Evolutionary conservation across 2,113 vertebrate genomes (phyloP), one percentile per base, ranked within the genome.

Genomic region (Sisor rabdophorus): DNA sequence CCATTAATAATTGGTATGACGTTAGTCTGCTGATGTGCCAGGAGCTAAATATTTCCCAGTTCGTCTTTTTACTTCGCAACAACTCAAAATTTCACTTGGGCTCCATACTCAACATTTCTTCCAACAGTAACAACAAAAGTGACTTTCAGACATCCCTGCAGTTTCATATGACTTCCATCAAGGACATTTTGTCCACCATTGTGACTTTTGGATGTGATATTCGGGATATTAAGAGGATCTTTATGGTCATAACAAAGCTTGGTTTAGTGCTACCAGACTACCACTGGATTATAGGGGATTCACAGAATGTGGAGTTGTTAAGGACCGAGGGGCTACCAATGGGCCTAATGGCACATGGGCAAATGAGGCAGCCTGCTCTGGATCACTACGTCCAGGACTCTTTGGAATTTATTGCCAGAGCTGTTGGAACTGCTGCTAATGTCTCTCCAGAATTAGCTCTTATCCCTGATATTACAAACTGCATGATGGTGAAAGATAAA

Each of bases 1-100:
- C 93, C 3, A 94, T 96, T 93, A 98, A 98, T 88, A 95, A 91
- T 89, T 99, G 97, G 97, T 97, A 95, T 86, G 96, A 98, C 86
- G 93, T 98, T 89, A 98, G 95, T 82, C 87, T 98, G 73, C 86
- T 98, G 80, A 89, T 98, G 20, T 99, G 97, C 89, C 95, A 94
- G 84, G 93, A 96, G 78, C 94, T 93, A 94, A 94, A 98, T 81
- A 87, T 99, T 85, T 93, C 92, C 0, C 90, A 95, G 81, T 99
- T 99, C 83, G 90, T 98, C 72, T 71, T 91, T 63, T 92, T 95
- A 70, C 92, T 94, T 22, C 94, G 94, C 72, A 94, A 96, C 83
- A 94, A 94, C 86, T 94, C 94, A 76, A 95, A 88, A 84, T 98
- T 99, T 83, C 93, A 95, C 78, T 86, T 99, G 58, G 94, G 92